Evolutionary conservation across 2,888 invertebrate species (phyloP).

Genomic region (Phalera bucephala): DNA sequence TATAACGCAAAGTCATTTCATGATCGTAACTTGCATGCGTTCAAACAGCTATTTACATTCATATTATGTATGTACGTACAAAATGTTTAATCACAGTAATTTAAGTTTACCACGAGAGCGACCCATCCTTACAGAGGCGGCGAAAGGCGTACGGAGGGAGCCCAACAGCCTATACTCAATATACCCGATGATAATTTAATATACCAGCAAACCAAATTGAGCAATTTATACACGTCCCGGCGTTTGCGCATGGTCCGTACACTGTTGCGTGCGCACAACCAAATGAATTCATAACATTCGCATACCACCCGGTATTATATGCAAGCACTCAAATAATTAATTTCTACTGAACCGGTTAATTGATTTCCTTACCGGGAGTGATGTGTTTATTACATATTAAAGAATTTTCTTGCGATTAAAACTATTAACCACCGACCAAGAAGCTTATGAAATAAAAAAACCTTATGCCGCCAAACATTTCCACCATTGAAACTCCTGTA

Average conservation of each 20-base stretch:
- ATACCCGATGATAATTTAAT: constrained; percentile 66
- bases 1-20: too few species aligned
- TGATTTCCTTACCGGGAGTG: constrained; percentile 22
- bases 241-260: constrained; percentile 38
- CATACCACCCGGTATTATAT: constrained; percentile 19
- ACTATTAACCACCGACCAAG: too few species aligned
- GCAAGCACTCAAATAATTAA: constrained; percentile 47
- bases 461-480: too few species aligned
- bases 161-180: constrained; percentile 46
- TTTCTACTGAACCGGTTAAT: constrained; percentile 23
- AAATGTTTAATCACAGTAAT: neutral
- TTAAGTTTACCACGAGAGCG: neutral
- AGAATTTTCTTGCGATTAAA: too few species aligned
- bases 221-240: constrained; percentile 67
- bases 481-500: too few species aligned
- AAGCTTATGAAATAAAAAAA: too few species aligned
- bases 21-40: too few species aligned
- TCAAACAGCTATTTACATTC: too few species aligned
- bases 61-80: too few species aligned
- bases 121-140: constrained; percentile 44
- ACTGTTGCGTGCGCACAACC: constrained; percentile 30
- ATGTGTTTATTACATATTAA: constrained; percentile 16
- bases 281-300: constrained; percentile 35
- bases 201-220: constrained; percentile 65
- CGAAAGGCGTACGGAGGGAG: constrained; percentile 61